phyloP scores from a whole-genome alignment of 2,888 invertebrate genomes.

The Muscina levida region DNA sequence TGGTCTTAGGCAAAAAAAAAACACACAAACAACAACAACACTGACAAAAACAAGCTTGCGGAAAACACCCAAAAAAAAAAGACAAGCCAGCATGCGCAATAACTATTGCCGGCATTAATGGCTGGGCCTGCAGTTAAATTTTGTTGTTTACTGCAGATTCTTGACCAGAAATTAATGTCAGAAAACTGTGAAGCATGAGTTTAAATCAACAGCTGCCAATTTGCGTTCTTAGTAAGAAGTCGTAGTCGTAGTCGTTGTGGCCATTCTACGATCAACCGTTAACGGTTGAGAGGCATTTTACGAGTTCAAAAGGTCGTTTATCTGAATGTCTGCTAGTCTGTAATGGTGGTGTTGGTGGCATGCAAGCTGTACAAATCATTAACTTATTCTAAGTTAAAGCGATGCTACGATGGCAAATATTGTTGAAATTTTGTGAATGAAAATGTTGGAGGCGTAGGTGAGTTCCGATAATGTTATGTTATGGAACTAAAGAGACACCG shows the following conservation, averaged over 20 bases:
- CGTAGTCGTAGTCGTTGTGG: no score
- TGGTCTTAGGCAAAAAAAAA: conserved; percentile 46
- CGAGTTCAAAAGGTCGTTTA: conserved; percentile 64
- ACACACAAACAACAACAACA: no score
- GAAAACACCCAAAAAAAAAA: conserved; percentile 37
- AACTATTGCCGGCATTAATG: neutral
- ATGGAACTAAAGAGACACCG: no score
- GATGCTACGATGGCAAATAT: no score
- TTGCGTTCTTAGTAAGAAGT: conserved; percentile 54
- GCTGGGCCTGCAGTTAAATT: conserved; percentile 53
- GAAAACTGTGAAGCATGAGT: conserved; percentile 75
- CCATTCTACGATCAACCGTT: no score
- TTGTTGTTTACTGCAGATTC: conserved; percentile 62
- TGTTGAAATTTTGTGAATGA: no score
- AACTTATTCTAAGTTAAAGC: no score
- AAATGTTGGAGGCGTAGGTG: no score
- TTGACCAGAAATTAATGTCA: conserved; percentile 72
- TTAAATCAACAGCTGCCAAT: conserved; percentile 69
- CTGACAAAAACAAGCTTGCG: conserved; percentile 38
- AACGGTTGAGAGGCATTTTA: conserved; percentile 38
- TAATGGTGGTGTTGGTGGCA: neutral
- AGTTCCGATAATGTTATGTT: no score
- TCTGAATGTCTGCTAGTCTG: conserved; percentile 27
- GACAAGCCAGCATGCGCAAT: neutral
- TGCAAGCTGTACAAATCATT: no score